phyloP scores from a whole-genome alignment of 1,140 invertebrate species.

The Spodoptera litura region DNA sequence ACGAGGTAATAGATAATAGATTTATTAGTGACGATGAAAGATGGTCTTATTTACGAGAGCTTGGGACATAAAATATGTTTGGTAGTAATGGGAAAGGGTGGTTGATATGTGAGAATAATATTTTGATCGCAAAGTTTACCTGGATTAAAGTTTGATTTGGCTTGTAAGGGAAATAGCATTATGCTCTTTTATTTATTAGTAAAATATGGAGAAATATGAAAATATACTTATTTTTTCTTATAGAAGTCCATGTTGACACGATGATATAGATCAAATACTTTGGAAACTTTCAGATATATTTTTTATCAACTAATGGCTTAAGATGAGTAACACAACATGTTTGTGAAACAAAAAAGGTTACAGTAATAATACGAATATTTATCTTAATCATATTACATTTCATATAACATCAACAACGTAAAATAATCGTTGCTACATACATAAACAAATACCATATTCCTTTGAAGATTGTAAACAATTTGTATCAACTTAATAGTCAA shows the following conservation, averaged over 20 bases:
- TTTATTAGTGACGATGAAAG: slow-evolving; percentile 33
- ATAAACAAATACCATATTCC: slow-evolving; percentile 10
- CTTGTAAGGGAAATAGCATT: too few species aligned
- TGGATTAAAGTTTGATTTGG: neutral
- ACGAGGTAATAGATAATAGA: slow-evolving; percentile 25
- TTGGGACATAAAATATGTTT: slow-evolving; percentile 31
- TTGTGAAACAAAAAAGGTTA: too few species aligned
- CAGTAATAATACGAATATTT: too few species aligned
- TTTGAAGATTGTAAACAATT: slow-evolving; percentile 46
- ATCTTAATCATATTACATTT: too few species aligned
- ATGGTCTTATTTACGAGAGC: slow-evolving; percentile 17
- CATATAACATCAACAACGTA: neutral
- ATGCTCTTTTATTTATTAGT: too few species aligned
- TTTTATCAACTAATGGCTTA: too few species aligned
- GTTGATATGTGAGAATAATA: neutral
- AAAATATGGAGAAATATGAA: too few species aligned
- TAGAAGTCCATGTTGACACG: too few species aligned
- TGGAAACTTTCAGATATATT: too few species aligned
- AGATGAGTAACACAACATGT: too few species aligned
- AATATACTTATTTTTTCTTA: too few species aligned
- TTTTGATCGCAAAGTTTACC: slow-evolving; percentile 9
- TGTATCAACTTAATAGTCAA: slow-evolving; percentile 43
- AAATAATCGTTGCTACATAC: neutral
- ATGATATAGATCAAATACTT: too few species aligned
- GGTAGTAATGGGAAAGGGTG: neutral